Evolutionary conservation across 2,797 vertebrate genomes (phyloP), one percentile per base, ranked within the genome.

Genomic region (Lepus townsendii): DNA sequence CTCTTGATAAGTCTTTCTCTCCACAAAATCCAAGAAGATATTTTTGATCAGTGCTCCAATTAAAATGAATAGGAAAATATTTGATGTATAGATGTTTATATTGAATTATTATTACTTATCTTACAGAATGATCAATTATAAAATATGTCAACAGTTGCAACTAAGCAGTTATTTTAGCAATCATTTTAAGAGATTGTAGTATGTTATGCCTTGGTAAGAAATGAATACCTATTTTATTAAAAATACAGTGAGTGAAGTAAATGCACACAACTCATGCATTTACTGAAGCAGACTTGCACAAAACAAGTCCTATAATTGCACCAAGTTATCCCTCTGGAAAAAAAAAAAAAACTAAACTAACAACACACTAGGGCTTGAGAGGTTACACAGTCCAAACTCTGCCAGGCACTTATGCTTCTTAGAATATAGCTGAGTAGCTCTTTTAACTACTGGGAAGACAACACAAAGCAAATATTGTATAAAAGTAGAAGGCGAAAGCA

Each of bases 221-320:
- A 9, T 88, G 38, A 69, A 73, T 20, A 90, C 10, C 2, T 52
- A 47, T 77, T 94, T 72, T 90, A 38, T 87, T 69, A 85, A 52
- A 94, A 50, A 50, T 14, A 22, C 7, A 60, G 5, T 27, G 35
- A 79, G 16, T n/a, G 13, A 76, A 65, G 75, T 86, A 22, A 88
- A 42, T 79, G 30, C 77, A 42, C 57, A 57, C 87, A 88, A 66
- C 19, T 77, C 7, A 82, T n/a, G 6, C 26, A 83, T 35, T 94
- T 90, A 90, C 35, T 13, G 73, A 90, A 80, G 38, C 62, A 24
- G 30, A 54, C 50, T 78, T 94, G 76, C 32, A 60, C 90, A 73
- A 90, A 97, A 79, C 1, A 1, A 80, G 69, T 92, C 30, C 22
- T 76, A 35, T 88, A n/a, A 86, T 89, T 73, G 42, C 79, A 62